phyloP scores from a whole-genome alignment of 2,113 vertebrate genomes.

The Melanerpes formicivorus region DNA sequence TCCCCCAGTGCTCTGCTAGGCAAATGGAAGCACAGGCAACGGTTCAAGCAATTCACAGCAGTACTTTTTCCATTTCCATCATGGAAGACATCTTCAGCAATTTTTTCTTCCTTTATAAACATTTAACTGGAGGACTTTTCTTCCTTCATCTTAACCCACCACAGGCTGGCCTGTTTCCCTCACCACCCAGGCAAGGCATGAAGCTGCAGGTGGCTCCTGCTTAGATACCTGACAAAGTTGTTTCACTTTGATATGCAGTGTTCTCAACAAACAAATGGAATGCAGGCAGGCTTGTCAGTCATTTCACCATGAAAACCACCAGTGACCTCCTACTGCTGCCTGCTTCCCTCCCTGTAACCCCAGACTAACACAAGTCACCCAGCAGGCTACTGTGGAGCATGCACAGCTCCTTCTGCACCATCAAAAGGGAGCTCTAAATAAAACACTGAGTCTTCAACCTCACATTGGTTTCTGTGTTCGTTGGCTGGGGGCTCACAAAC shows the following conservation, averaged over 20 bases:
- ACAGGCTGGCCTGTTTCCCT: neutral
- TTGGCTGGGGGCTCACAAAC: neutral
- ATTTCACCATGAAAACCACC: neutral
- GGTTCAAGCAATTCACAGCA: neutral
- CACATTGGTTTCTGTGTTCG: neutral
- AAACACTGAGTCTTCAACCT: neutral
- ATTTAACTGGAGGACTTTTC: neutral
- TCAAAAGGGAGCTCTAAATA: neutral
- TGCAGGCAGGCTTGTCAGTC: neutral
- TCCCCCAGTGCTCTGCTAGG: neutral
- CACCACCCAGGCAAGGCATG: neutral
- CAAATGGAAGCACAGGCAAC: neutral
- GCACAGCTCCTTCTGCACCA: neutral
- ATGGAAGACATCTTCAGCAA: neutral
- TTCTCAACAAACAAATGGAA: neutral
- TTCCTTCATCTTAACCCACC: neutral
- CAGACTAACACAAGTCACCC: neutral
- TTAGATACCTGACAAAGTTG: neutral
- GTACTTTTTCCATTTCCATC: neutral
- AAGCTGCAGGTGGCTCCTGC: neutral
- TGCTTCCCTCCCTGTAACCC: neutral
- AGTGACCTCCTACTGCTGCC: neutral
- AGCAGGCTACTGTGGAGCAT: neutral
- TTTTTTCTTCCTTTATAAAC: neutral
- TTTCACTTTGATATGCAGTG: neutral